Conservation (phyloP, 2,797 vertebrate genomes). For the Microctenopoma steveboyesi region DNA sequence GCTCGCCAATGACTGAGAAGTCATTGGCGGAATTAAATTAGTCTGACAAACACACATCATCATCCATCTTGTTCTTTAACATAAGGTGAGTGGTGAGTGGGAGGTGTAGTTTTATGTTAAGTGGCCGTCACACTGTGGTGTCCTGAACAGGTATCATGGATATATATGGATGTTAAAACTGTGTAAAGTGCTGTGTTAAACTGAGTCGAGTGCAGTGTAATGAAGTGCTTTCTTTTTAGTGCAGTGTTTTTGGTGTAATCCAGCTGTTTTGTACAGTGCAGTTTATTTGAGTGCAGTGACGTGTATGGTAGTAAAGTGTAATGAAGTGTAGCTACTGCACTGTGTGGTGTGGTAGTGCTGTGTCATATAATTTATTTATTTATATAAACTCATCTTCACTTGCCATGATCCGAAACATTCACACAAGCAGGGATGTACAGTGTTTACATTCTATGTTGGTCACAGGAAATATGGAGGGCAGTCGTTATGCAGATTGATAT, state of each 20-base stretch:
- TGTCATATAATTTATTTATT: slow-evolving; percentile 67
- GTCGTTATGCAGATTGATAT: slow-evolving; percentile 38
- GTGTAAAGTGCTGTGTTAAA: slow-evolving; percentile 54
- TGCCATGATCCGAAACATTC: slow-evolving; percentile 55
- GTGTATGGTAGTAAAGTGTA: slow-evolving; percentile 44
- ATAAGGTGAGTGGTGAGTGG: slow-evolving; percentile 73
- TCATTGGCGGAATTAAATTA: slow-evolving; percentile 80
- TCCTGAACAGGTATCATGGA: slow-evolving; percentile 52
- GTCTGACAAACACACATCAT: slow-evolving; percentile 58
- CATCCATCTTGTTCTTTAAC: slow-evolving; percentile 72
- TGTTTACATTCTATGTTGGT: slow-evolving; percentile 58
- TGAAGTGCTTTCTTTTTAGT: slow-evolving; percentile 62
- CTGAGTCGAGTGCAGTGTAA: slow-evolving; percentile 65
- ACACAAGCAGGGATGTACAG: slow-evolving; percentile 55
- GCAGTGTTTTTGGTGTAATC: slow-evolving; percentile 49
- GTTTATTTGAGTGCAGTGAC: slow-evolving; percentile 58
- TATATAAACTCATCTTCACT: slow-evolving; percentile 72
- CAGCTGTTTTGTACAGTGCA: slow-evolving; percentile 57
- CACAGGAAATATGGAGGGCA: slow-evolving; percentile 50
- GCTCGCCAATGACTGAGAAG: slow-evolving; percentile 80
- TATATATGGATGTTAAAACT: slow-evolving; percentile 60
- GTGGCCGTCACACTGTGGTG: slow-evolving; percentile 75
- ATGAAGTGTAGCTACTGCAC: slow-evolving; percentile 49
- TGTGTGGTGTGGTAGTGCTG: slow-evolving; percentile 48
- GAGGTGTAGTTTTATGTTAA: slow-evolving; percentile 75